Conservation (phyloP, 2,888 invertebrate genomes). For the Thysanoteuthis rhombus region DNA sequence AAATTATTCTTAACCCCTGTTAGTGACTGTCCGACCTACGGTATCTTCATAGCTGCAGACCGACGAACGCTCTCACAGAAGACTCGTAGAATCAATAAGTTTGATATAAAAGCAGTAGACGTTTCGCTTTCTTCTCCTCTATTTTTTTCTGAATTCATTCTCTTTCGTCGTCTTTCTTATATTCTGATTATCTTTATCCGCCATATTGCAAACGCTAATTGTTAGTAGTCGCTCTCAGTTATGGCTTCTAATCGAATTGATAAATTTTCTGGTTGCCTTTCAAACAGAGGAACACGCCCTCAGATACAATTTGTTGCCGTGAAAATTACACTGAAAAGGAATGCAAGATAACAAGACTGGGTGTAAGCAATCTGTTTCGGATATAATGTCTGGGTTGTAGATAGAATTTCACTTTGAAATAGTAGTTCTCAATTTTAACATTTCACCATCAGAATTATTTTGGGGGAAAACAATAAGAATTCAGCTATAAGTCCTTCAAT, state of each 20-base stretch:
- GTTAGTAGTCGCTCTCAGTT: neutral
- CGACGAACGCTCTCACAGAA: neutral
- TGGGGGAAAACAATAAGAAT: too few species aligned
- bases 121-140: neutral
- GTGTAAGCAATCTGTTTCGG: neutral
- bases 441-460: too few species aligned
- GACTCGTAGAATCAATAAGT: neutral
- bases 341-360: neutral
- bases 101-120: neutral
- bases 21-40: neutral
- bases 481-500: too few species aligned
- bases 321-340: neutral
- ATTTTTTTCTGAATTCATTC: neutral
- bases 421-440: neutral
- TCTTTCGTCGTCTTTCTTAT: neutral
- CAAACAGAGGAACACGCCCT: neutral
- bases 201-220: neutral
- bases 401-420: neutral
- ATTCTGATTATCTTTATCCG: neutral
- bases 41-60: neutral
- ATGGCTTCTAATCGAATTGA: neutral
- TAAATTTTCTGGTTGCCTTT: neutral
- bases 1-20: neutral
- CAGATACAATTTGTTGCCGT: neutral
- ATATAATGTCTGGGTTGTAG: neutral